Evolutionary conservation across 2,113 vertebrate genomes (phyloP).

Genomic region (Petrocephalus zakoni): DNA sequence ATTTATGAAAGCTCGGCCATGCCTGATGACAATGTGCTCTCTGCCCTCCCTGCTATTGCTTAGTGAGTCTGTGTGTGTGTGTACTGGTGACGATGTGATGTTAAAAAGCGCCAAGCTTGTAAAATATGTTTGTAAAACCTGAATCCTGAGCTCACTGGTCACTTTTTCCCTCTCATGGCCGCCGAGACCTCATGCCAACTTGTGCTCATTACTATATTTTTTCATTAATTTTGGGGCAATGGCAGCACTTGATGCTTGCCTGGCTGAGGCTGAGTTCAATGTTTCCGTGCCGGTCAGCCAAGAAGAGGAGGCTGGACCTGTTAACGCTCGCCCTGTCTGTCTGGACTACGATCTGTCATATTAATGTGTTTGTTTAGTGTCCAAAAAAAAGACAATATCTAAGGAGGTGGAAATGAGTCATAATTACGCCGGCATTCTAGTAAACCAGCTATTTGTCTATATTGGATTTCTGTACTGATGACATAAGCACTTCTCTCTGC

Average conservation of each 20-base stretch:
- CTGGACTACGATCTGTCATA: not conserved
- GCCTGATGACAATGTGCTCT: not conserved
- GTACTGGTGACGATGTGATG: not conserved
- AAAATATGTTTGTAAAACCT: not conserved
- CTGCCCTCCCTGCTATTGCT: not conserved
- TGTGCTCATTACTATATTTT: not conserved
- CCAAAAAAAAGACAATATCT: not conserved
- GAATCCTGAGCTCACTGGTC: not conserved
- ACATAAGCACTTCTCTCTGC: not conserved
- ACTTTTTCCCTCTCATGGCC: not conserved
- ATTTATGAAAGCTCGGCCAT: not conserved
- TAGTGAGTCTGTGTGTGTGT: not conserved
- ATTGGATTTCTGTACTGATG: not conserved
- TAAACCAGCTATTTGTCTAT: not conserved
- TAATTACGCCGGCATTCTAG: not conserved
- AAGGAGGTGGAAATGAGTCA: not conserved
- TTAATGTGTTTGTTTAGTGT: not conserved
- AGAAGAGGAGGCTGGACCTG: not conserved
- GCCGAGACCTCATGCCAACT: not conserved
- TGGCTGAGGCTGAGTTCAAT: not conserved
- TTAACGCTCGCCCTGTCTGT: not conserved
- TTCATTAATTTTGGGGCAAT: not conserved
- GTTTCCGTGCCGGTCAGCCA: not conserved
- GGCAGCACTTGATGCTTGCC: not conserved
- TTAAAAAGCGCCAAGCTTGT: not conserved